Conservation (phyloP, 1,140 invertebrate genomes). For the Achatina immaculata region DNA sequence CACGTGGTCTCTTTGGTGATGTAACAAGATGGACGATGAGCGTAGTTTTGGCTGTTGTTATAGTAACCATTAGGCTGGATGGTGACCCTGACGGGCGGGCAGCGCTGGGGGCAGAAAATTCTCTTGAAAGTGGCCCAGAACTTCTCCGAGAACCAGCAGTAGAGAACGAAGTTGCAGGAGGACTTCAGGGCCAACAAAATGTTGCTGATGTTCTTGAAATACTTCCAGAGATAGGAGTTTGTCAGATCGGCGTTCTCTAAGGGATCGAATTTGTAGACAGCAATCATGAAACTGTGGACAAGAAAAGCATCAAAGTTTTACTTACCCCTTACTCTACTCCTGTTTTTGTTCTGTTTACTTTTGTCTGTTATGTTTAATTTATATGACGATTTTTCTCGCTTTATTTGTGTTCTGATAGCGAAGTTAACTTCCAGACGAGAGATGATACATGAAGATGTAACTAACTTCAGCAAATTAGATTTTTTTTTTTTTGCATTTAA, state of each 20-base stretch:
- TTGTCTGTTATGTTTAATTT: too few species aligned
- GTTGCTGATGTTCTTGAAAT: neutral
- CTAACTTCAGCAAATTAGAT: too few species aligned
- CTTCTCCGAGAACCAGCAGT: constrained; percentile 83
- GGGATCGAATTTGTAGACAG: neutral
- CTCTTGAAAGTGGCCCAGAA: constrained; percentile 75
- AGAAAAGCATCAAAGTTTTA: too few species aligned
- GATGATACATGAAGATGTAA: too few species aligned
- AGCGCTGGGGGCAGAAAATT: constrained; percentile 74
- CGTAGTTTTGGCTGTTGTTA: constrained; percentile 47
- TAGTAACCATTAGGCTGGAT: constrained; percentile 36
- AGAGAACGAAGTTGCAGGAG: constrained; percentile 73
- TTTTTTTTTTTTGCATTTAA: too few species aligned
- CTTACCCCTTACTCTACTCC: too few species aligned
- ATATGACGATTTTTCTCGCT: too few species aligned
- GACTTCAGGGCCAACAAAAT: constrained; percentile 76
- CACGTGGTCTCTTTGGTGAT: constrained; percentile 58
- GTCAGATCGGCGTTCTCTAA: neutral
- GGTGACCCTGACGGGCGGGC: constrained; percentile 39
- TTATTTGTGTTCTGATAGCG: too few species aligned
- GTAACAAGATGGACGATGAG: constrained; percentile 52
- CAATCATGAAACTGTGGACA: neutral
- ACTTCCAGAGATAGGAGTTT: neutral
- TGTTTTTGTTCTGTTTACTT: too few species aligned
- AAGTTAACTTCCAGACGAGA: too few species aligned